Evolutionary conservation across 2,113 vertebrate species (phyloP).

Genomic region (Anolis carolinensis): DNA sequence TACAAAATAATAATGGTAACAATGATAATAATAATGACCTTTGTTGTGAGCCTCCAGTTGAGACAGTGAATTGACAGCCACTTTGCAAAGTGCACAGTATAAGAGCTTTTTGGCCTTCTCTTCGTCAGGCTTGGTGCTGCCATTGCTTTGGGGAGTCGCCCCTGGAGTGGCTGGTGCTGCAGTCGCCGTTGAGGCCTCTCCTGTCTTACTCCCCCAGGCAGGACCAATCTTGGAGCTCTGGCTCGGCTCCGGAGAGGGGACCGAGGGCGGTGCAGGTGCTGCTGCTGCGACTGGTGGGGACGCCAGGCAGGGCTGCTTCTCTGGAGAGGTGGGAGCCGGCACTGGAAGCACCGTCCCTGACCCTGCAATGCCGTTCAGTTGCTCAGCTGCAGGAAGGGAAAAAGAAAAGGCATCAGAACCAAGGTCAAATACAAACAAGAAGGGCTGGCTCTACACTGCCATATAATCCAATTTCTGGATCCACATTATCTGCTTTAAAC

Average conservation of each 20-base stretch:
- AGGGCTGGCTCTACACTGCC: no score
- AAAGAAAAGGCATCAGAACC: not conserved
- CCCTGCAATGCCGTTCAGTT: slow-evolving; percentile 5
- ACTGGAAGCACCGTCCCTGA: not conserved
- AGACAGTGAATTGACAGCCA: slow-evolving; percentile 91
- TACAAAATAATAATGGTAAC: no score
- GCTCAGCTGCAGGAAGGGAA: slow-evolving; percentile 18
- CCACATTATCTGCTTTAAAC: no score
- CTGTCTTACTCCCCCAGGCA: slow-evolving; percentile 4
- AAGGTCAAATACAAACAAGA: not conserved
- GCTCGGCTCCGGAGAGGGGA: not conserved
- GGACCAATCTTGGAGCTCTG: slow-evolving; percentile 17
- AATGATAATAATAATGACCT: slow-evolving; percentile 70
- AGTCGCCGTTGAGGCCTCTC: not conserved
- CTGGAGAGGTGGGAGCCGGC: slow-evolving; percentile 10
- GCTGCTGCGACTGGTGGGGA: slow-evolving; percentile 1
- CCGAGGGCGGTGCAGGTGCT: not conserved
- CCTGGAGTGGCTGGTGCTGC: slow-evolving; percentile 46
- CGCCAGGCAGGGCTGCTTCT: slow-evolving; percentile 1
- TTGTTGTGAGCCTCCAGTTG: slow-evolving; percentile 96
- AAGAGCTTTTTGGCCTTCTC: slow-evolving; percentile 90
- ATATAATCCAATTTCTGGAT: no score
- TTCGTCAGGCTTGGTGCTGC: slow-evolving; percentile 82
- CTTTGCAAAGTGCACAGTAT: slow-evolving; percentile 92
- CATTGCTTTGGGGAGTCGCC: slow-evolving; percentile 36